Base-by-base conservation (phyloP, 2,113 vertebrate genomes). In the Theristicus caerulescens region DNA sequence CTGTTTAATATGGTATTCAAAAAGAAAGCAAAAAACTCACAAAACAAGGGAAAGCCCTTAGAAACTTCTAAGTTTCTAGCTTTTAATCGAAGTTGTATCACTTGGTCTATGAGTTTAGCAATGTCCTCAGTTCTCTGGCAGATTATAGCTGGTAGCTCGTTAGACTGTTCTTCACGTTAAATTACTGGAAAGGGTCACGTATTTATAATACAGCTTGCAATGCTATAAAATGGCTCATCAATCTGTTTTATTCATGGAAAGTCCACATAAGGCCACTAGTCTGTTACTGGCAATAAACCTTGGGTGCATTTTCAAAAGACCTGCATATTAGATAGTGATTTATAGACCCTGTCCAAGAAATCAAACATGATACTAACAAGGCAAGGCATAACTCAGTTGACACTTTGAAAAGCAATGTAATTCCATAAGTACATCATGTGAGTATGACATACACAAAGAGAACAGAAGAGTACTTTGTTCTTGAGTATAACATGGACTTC, bases 171-270 rank as follows among this genome's bases (percentile, higher is more conserved):
- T 97, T 97, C 98, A 97, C 9, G 15, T 95, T 97, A 97, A 97
- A 98, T 97, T 98, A 97, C 97, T 98, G 97, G 98, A 98, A 98
- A 97, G 96, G 77, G 92, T 97, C 98, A 98, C 98, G 82, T 98
- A 98, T 98, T 98, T 98, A 97, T 98, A 98, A 98, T 97, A 98
- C 81, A 97, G 95, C 96, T 97, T 97, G 96, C 81, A 95, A 97
- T 97, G 97, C 97, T 93, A 98, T 98, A 98, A 98, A 98, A 98
- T 94, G 98, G 98, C 96, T 98, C 98, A 98, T 98, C 98, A 98
- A 98, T 98, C 98, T 98, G 97, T 97, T 98, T 98, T 98, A 98
- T 98, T 98, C 97, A 96, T 92, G 96, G 90, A 91, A 98, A 98
- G 97, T 97, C 98, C 97, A 98, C 95, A 96, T 98, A 98, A 98